Percentiles rank a stretch among this genome's conserved stretches.
Conservation (phyloP, 2,888 invertebrate species). For the Drosophila pseudotalamancana region DNA sequence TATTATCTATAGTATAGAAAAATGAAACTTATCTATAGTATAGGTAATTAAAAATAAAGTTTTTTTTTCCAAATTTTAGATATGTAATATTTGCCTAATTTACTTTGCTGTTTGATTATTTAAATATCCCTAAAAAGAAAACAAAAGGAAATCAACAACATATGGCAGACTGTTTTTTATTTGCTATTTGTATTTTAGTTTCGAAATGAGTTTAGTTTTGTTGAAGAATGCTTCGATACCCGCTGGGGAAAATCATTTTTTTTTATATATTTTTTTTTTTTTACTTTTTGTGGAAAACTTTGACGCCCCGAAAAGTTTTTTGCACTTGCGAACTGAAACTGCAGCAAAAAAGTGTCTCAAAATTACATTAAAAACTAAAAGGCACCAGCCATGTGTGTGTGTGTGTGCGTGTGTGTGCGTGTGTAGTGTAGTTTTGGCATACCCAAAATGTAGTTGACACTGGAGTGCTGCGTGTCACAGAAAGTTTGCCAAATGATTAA, state of each 20-base stretch:
- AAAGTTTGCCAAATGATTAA: constrained; percentile 81
- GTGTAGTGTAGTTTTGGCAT: constrained; percentile 66
- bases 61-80: not conserved
- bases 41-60: not conserved
- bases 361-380: constrained; percentile 78
- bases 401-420: constrained; percentile 19
- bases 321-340: constrained; percentile 44
- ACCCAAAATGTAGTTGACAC: constrained; percentile 75
- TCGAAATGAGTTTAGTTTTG: constrained; percentile 30
- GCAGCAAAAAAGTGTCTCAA: constrained; percentile 65
- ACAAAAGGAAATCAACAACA: not conserved
- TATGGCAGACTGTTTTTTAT: not conserved
- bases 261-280: constrained; percentile 6
- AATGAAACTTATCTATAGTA: no score
- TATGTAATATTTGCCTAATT: not conserved
- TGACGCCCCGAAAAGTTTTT: constrained; percentile 49
- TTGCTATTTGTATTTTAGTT: not conserved
- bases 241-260: constrained; percentile 16
- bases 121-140: not conserved
- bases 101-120: not conserved
- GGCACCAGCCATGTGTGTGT: constrained; percentile 40
- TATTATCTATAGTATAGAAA: no score
- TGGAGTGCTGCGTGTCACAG: constrained; percentile 71
- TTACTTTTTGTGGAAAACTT: constrained; percentile 40
- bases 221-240: constrained; percentile 11